phyloP scores from a whole-genome alignment of 2,888 invertebrate species.

The Chirona hameri region DNA sequence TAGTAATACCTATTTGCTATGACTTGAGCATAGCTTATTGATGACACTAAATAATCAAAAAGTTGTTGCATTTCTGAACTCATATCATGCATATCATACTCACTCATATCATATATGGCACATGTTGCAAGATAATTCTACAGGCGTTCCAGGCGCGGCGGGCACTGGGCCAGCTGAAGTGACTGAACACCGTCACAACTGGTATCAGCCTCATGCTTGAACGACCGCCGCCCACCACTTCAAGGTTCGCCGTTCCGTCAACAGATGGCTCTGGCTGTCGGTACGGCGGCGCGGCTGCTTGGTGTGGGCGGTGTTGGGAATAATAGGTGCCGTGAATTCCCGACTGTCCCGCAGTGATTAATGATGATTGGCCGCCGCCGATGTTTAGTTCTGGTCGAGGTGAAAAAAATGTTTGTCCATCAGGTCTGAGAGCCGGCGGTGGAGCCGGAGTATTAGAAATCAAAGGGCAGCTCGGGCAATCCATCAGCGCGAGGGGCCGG shows the following conservation, averaged over 20 bases:
- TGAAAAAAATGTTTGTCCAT: conserved; percentile 28
- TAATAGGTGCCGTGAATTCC: conserved; percentile 26
- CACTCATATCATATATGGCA: no score
- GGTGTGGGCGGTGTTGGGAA: not conserved
- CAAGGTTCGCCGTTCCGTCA: not conserved
- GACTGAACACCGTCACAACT: no score
- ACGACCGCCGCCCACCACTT: not conserved
- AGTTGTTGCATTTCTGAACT: no score
- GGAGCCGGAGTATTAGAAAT: not conserved
- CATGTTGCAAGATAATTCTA: no score
- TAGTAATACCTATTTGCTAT: no score
- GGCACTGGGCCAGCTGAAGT: no score
- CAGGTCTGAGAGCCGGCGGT: not conserved
- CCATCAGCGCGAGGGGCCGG: not conserved
- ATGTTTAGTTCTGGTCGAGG: conserved; percentile 23
- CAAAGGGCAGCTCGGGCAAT: not conserved
- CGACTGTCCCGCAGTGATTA: not conserved
- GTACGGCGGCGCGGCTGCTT: not conserved
- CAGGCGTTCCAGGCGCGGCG: no score
- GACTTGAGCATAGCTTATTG: no score
- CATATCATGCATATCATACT: no score
- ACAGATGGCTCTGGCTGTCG: conserved; percentile 10
- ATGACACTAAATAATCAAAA: no score
- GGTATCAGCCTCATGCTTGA: no score
- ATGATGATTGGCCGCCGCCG: conserved; percentile 13